phyloP scores from a whole-genome alignment of 2,888 invertebrate species.

The Noctua pronuba region DNA sequence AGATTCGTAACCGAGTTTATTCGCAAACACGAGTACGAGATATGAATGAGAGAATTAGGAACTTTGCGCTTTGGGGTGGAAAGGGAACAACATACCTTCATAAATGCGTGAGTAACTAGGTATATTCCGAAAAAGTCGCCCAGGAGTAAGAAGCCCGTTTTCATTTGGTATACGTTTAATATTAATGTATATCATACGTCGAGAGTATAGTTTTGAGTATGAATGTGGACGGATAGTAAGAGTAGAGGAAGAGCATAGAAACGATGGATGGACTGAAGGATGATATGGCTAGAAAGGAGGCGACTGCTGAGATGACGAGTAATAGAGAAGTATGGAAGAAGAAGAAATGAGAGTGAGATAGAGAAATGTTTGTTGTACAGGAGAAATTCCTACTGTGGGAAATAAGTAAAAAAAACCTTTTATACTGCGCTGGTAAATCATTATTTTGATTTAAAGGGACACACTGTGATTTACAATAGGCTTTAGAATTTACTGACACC shows the following conservation, averaged over 20 bases:
- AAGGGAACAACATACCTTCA: constrained; percentile 2
- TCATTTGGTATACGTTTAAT: background rate
- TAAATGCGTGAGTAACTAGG: constrained; percentile 10
- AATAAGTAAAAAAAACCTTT: background rate
- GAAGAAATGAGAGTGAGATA: background rate
- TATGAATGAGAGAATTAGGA: constrained; percentile 14
- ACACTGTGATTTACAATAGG: too few species aligned
- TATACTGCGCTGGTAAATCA: background rate
- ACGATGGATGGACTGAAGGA: background rate
- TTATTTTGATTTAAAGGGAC: background rate
- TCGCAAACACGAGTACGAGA: constrained; percentile 24
- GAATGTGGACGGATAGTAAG: background rate
- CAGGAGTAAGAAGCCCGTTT: background rate
- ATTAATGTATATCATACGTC: background rate
- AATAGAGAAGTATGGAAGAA: background rate
- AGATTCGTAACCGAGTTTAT: constrained; percentile 22
- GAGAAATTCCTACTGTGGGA: too few species aligned
- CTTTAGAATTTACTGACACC: too few species aligned
- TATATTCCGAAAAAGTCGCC: background rate
- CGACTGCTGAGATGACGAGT: background rate
- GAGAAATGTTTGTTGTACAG: too few species aligned
- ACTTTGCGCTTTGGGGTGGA: background rate
- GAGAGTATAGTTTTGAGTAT: background rate
- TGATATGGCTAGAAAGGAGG: background rate
- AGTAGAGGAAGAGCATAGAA: background rate